Percentiles rank a stretch among this genome's conserved stretches.
These are phyloP conservation scores for Pelmatolapia mariae DNA, from an alignment of 2,113 vertebrate genomes.

Conservation along the genomic window DNA sequence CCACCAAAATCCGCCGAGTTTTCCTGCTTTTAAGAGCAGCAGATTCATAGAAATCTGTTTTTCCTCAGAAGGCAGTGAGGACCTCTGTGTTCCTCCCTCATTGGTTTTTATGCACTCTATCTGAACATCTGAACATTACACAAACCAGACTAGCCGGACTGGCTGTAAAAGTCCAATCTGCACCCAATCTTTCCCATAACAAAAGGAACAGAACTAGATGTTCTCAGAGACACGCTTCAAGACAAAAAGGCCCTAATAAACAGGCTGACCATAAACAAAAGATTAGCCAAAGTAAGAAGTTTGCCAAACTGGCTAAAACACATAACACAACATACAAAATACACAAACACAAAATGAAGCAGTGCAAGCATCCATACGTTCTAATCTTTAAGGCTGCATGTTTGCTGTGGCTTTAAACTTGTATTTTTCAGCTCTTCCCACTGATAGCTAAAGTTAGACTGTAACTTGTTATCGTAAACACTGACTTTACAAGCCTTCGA, in stretches of 20 bases:
- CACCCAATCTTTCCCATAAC: slow-evolving; percentile 51
- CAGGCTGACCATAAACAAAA: slow-evolving; percentile 36
- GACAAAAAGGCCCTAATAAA: slow-evolving; percentile 43
- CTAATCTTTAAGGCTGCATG: neutral
- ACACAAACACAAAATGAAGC: slow-evolving; percentile 26
- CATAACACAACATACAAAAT: slow-evolving; percentile 44
- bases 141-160: slow-evolving; percentile 55
- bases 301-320: slow-evolving; percentile 24
- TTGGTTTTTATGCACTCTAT: slow-evolving; percentile 32
- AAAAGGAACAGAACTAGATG: slow-evolving; percentile 48
- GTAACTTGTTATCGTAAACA: slow-evolving; percentile 32
- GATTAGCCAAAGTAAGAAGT: neutral
- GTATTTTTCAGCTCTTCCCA: neutral
- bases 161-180: slow-evolving; percentile 54
- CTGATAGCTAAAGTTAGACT: neutral
- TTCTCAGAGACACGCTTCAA: slow-evolving; percentile 38
- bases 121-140: slow-evolving; percentile 49
- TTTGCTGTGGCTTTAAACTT: neutral
- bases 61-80: slow-evolving; percentile 22
- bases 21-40: neutral
- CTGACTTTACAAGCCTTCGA: slow-evolving; percentile 8
- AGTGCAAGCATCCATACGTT: neutral
- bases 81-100: slow-evolving; percentile 14
- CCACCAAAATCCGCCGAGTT: neutral
- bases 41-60: slow-evolving; percentile 47